Conservation (phyloP, 1,140 invertebrate genomes). For the Dryas iulia region DNA sequence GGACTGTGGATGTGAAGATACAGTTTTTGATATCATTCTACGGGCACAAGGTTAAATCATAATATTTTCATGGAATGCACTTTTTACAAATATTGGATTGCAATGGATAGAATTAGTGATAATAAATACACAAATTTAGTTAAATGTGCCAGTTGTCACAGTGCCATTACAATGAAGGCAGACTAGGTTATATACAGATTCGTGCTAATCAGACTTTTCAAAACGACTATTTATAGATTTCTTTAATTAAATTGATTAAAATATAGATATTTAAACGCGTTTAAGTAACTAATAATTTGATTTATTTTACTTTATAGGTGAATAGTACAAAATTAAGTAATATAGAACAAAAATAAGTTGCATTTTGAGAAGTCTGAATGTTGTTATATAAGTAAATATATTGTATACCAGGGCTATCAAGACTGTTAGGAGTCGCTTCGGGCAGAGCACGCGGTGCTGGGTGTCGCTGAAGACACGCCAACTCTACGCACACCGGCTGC, state of each 20-base stretch:
- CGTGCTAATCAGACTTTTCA: not conserved
- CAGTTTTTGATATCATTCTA: not conserved
- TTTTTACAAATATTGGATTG: not conserved
- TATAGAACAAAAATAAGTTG: not conserved
- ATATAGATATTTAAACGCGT: too few species aligned
- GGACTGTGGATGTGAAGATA: not conserved
- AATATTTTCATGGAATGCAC: not conserved
- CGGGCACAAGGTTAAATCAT: not conserved
- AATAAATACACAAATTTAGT: not conserved
- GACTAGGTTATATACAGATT: not conserved
- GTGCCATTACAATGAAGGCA: not conserved
- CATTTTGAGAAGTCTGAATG: not conserved
- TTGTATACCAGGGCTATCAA: conserved; percentile 73
- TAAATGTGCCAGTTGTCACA: not conserved
- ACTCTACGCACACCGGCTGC: conserved; percentile 89
- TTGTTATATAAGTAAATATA: not conserved
- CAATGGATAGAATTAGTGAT: not conserved
- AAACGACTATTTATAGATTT: not conserved
- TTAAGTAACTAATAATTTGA: too few species aligned
- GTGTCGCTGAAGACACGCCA: conserved; percentile 84
- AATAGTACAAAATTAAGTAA: not conserved
- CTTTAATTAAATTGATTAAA: too few species aligned
- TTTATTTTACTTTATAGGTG: too few species aligned
- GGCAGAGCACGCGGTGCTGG: conserved; percentile 72
- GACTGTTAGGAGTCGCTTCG: conserved; percentile 78